Evolutionary conservation across 1,140 invertebrate genomes (phyloP).

Genomic region (Manduca sexta): DNA sequence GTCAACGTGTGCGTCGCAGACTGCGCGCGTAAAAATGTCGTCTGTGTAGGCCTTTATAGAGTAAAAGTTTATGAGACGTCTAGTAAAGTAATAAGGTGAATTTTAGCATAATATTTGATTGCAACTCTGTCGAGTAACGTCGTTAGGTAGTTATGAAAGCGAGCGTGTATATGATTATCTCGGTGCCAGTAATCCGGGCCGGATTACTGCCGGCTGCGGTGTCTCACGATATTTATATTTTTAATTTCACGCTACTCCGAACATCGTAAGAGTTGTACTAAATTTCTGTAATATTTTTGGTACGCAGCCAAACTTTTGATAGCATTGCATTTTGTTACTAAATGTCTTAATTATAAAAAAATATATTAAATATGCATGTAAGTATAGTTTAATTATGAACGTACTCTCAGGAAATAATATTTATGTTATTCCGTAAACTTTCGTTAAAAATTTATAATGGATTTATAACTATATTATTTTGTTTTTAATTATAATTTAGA

Average conservation of each 20-base stretch:
- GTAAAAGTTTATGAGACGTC: no score
- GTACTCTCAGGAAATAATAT: no score
- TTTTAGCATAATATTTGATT: neutral
- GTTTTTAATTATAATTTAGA: no score
- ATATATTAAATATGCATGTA: no score
- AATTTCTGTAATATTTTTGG: constrained; percentile 26
- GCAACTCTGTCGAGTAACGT: constrained; percentile 3
- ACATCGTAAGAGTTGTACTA: constrained; percentile 24
- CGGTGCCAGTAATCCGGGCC: constrained; percentile 14
- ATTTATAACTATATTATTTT: no score
- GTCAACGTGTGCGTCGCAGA: no score
- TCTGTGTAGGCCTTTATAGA: no score
- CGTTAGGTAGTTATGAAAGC: constrained; percentile 7
- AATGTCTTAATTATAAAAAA: no score
- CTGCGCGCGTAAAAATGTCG: neutral
- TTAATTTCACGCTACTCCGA: constrained; percentile 39
- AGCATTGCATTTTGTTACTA: neutral
- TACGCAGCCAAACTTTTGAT: constrained; percentile 19
- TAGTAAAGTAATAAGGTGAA: neutral
- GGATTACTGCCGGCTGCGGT: constrained; percentile 29
- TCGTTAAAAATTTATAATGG: no score
- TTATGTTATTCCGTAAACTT: no score
- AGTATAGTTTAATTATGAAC: no score
- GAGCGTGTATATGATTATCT: constrained; percentile 26
- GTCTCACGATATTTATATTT: constrained; percentile 47